Evolutionary conservation across 2,113 vertebrate genomes (phyloP).

Genomic region (Cyrtonyx montezumae): DNA sequence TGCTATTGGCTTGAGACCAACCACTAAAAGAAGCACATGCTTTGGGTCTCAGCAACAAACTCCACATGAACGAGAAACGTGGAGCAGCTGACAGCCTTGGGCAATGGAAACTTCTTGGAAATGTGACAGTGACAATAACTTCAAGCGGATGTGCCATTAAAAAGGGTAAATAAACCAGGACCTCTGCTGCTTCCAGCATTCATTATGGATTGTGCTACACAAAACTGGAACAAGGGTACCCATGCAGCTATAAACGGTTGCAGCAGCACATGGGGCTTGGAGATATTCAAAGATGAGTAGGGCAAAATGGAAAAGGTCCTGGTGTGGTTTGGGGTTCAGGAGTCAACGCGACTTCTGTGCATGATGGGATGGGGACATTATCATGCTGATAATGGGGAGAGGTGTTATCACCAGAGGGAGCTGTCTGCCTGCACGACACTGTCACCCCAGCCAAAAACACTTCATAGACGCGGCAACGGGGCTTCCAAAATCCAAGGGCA

Average conservation of each 20-base stretch:
- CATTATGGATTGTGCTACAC: rapidly evolving
- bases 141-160: not conserved
- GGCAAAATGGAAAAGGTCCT: not conserved
- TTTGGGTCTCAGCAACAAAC: not conserved
- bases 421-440: not conserved
- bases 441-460: slow-evolving; percentile 7
- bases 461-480: rapidly evolving
- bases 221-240: not conserved
- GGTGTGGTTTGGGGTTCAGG: not conserved
- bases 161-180: not conserved
- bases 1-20: not conserved
- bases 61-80: not conserved
- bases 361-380: no score
- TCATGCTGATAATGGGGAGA: not conserved
- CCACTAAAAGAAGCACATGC: not conserved
- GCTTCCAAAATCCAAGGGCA: not conserved
- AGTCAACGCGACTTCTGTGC: not conserved
- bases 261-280: not conserved
- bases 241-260: not conserved
- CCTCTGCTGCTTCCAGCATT: not conserved
- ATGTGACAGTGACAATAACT: not conserved
- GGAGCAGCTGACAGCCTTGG: not conserved
- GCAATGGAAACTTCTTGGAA: not conserved
- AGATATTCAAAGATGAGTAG: not conserved
- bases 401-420: slow-evolving; percentile 64